Evolutionary conservation across 2,888 invertebrate species (phyloP).

Genomic region (Melinopterus prodromus): DNA sequence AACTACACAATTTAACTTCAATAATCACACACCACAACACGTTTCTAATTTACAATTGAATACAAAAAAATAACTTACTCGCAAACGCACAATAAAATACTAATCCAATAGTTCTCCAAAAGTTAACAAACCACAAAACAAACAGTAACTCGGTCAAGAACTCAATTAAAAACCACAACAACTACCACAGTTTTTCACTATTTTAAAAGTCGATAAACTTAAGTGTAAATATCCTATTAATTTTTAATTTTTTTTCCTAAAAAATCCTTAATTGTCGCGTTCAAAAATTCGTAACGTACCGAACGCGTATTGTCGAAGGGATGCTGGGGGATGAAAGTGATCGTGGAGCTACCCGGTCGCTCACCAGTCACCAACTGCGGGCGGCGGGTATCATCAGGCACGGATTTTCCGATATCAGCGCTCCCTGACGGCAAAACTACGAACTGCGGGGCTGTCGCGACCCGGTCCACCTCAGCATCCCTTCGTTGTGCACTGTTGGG

Average conservation of each 20-base stretch:
- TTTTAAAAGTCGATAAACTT: neutral
- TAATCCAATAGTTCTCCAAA: no score
- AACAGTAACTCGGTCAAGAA: neutral
- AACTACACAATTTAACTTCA: no score
- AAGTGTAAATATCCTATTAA: neutral
- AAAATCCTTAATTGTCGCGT: neutral
- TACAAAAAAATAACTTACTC: no score
- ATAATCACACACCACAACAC: no score
- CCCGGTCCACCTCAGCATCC: slow-evolving; percentile 36
- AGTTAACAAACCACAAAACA: no score
- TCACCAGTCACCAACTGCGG: slow-evolving; percentile 40
- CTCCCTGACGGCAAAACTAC: slow-evolving; percentile 45
- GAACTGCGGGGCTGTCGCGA: slow-evolving; percentile 31
- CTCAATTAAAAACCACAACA: slow-evolving; percentile 12
- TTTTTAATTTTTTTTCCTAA: slow-evolving; percentile 10
- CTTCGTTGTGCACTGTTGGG: slow-evolving; percentile 39
- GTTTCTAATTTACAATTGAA: no score
- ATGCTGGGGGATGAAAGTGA: neutral
- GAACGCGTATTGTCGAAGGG: neutral
- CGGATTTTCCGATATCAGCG: slow-evolving; percentile 48
- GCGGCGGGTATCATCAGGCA: slow-evolving; percentile 44
- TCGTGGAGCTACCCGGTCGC: slow-evolving; percentile 34
- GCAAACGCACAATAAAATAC: no score
- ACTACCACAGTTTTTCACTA: neutral
- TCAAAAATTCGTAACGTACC: neutral